These are phyloP conservation scores for Etheostoma nigrum DNA, from an alignment of 2,797 vertebrate genomes.

Conservation along the genomic window DNA sequence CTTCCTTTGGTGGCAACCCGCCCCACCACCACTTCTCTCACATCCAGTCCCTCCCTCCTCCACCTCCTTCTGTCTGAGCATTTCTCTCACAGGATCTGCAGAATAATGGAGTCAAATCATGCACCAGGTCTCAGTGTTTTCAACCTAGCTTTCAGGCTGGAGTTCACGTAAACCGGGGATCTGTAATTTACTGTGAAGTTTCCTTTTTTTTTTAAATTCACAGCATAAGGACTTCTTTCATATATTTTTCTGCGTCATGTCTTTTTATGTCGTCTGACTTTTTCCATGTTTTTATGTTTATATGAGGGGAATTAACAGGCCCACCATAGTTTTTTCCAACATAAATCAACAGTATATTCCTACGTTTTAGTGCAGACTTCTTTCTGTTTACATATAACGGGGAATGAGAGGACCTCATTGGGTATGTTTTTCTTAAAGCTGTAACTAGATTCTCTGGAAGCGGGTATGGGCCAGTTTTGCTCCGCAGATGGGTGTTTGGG, in stretches of 20 bases:
- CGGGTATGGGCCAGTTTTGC: constrained; percentile 63
- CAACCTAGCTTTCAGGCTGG: constrained; percentile 31
- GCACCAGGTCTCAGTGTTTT: constrained; percentile 59
- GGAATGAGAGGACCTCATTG: constrained; percentile 67
- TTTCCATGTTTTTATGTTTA: constrained; percentile 66
- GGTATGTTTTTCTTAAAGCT: constrained; percentile 23
- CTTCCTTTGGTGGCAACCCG: constrained; percentile 69
- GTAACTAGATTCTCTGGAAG: constrained; percentile 40
- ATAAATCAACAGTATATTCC: constrained; percentile 62
- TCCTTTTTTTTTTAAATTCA: constrained; percentile 18
- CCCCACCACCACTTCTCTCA: constrained; percentile 50
- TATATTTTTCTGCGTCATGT: constrained; percentile 60
- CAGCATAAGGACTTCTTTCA: constrained; percentile 73
- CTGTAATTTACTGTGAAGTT: constrained; percentile 47
- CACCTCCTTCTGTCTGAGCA: constrained; percentile 49
- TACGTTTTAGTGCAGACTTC: constrained; percentile 47
- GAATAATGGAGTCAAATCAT: constrained; percentile 55
- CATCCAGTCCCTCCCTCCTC: constrained; percentile 54
- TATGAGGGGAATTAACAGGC: constrained; percentile 64
- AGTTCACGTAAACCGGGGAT: constrained; percentile 37
- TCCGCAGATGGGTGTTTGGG: constrained; percentile 52
- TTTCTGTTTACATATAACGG: constrained; percentile 63
- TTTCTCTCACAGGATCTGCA: constrained; percentile 54
- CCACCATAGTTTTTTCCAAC: constrained; percentile 66
- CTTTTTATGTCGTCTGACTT: constrained; percentile 60